Base-by-base conservation (phyloP, 2,113 vertebrate species). In the Poecile atricapillus region DNA sequence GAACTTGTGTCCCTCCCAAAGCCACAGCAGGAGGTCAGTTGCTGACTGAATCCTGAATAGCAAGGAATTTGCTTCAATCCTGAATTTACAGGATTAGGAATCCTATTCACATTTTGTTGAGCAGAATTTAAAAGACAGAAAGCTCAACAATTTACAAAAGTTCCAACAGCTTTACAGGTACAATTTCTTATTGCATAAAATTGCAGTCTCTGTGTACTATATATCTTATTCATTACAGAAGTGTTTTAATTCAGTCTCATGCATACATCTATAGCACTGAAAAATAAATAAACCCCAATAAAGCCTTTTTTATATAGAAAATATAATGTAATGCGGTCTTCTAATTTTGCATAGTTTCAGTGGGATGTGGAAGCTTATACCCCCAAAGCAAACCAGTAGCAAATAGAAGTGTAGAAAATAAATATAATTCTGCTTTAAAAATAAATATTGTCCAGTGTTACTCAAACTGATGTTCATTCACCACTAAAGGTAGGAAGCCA, bases 351-450 rank as follows among this genome's bases (percentile, higher is more conserved):
- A 33, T 89, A 3, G 1, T 30, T 74, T 93, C 75, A 52, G 16
- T 16, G 60, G 56, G 70, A 70, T 7, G 3, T 55, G 31, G 59
- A 97, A 97, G 22, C 21, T 76, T 59, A 67, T 87, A 95, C 62
- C 27, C 65, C 52, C 69, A 83, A 94, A 84, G 88, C 55, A 78
- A 95, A 75, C 33, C 25, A 17, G 83, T 67, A 83, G 89, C 43
- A 86, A 95, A 60, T 24, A 95, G 62, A 90, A 93, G 13, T 24
- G 17, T 60, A 89, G 67, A 81, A 73, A 95, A 70, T 62, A 81
- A 95, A 95, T 86, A 83, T 53, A 47, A 82, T 92, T 88, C 68
- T 93, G 16, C 65, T 93, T 96, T 90, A 88, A 94, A 56, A 96
- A 83, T 84, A 97, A 97, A 95, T 92, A 94, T 73, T 73, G 20